A percentile compares a stretch with the other conserved stretches of the same genome.
Evolutionary conservation across 2,888 invertebrate species (phyloP).

Genomic region (Tetranychus truncatus): DNA sequence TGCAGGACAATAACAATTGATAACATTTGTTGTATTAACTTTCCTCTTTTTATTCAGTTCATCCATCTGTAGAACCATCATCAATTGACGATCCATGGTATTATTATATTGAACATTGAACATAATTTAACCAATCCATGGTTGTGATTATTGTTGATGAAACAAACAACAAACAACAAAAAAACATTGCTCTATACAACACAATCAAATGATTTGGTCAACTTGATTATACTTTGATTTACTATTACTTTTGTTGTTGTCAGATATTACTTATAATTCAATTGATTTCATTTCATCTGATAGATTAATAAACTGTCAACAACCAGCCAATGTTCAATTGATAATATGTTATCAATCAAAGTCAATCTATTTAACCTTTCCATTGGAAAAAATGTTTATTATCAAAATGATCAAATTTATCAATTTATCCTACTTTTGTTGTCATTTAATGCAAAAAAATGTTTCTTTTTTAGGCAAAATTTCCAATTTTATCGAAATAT

Average conservation of each 20-base stretch:
- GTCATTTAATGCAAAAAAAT: no score
- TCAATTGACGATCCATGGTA: background rate
- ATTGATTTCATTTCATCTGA: background rate
- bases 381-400: background rate
- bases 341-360: background rate
- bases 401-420: background rate
- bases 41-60: background rate
- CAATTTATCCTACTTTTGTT: background rate
- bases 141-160: background rate
- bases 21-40: background rate
- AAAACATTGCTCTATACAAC: background rate
- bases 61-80: background rate
- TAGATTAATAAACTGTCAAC: conserved; percentile 1
- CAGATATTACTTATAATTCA: background rate
- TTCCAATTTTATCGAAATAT: no score
- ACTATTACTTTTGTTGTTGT: background rate
- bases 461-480: no score
- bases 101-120: background rate
- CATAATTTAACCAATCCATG: background rate
- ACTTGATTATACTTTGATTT: background rate
- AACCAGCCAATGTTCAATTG: background rate
- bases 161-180: background rate
- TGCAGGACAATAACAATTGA: background rate
- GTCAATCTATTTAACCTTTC: background rate
- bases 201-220: background rate